These are phyloP conservation scores for Eulemur macaco DNA, from an alignment of 2,113 vertebrate species.

Conservation along the genomic window DNA sequence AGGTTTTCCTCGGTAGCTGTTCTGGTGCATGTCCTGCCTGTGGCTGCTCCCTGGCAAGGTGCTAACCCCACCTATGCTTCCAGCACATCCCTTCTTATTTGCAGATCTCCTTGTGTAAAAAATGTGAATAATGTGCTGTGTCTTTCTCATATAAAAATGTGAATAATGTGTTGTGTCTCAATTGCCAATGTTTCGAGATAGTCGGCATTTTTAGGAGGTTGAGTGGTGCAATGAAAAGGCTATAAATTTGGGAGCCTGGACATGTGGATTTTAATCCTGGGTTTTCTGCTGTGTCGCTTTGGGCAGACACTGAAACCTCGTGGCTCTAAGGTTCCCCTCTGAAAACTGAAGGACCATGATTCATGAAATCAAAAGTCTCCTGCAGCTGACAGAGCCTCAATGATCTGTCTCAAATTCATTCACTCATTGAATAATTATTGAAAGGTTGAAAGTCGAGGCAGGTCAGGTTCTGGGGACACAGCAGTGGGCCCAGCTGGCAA, in stretches of 20 bases:
- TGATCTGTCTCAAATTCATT: slow-evolving; percentile 4
- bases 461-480: not conserved
- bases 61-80: not conserved
- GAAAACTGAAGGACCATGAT: not conserved
- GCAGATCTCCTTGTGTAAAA: not conserved
- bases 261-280: not conserved
- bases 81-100: not conserved
- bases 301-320: not conserved
- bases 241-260: not conserved
- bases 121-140: not conserved
- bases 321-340: not conserved
- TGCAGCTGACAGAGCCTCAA: not conserved
- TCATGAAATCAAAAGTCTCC: not conserved
- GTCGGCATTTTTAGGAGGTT: not conserved
- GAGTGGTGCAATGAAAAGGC: not conserved
- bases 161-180: not conserved
- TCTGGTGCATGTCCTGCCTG: not conserved
- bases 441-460: not conserved
- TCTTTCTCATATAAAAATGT: not conserved
- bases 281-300: not conserved
- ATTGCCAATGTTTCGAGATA: not conserved
- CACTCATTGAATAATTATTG: not conserved
- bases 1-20: not conserved
- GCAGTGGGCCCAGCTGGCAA: not conserved
- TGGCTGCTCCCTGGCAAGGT: not conserved